Conservation (phyloP, 30 jellyfish, hydroid and myxozoan genomes). For the Hydra vulgaris region DNA sequence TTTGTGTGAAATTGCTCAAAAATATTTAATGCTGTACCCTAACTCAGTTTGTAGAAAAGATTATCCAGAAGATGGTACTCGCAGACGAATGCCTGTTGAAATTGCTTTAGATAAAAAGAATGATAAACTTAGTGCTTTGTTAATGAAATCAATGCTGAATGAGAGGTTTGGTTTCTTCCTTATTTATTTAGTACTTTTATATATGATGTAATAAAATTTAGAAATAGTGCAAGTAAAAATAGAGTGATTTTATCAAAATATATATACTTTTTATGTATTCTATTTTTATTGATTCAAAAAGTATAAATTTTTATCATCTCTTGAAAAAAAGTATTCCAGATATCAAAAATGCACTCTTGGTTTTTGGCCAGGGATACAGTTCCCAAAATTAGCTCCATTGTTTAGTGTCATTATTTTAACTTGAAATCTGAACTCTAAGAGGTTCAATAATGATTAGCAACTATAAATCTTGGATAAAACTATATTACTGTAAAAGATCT, state of each 20-base stretch:
- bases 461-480: no score
- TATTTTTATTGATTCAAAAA: not conserved
- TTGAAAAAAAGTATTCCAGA: no score
- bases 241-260: not conserved
- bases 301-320: no score
- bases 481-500: no score
- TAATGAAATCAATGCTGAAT: slow-evolving; percentile 48
- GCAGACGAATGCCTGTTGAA: slow-evolving; percentile 48
- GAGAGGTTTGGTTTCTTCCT: slow-evolving; percentile 45
- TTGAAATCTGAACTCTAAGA: no score
- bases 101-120: slow-evolving; percentile 31
- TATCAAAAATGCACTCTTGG: no score
- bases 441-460: no score
- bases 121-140: slow-evolving; percentile 59
- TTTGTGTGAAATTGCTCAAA: slow-evolving; percentile 32
- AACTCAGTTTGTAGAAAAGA: slow-evolving; percentile 31
- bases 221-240: not conserved
- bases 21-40: slow-evolving; percentile 34
- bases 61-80: slow-evolving; percentile 12
- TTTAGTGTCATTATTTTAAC: no score
- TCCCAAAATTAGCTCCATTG: no score
- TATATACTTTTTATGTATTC: not conserved
- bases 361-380: no score
- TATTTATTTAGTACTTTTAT: no score
- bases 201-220: not conserved